Evolutionary conservation across 2,797 vertebrate species (phyloP).

Genomic region (Spinus pinus): DNA sequence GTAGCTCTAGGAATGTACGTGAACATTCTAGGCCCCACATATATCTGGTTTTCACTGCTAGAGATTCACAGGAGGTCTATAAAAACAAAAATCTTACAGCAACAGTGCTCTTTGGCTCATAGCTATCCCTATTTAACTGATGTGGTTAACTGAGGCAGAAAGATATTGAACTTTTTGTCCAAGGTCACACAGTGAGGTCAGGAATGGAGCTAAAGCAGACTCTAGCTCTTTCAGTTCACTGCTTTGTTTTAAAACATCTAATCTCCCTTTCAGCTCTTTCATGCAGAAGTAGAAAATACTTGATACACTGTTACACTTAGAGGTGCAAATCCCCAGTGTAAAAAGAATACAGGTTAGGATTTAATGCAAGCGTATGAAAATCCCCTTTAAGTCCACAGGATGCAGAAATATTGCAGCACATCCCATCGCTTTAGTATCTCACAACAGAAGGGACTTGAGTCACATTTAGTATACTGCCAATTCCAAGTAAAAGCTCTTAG

Average conservation of each 20-base stretch:
- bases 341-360: background rate
- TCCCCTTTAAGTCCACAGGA: background rate
- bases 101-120: background rate
- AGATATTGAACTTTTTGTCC: slow-evolving; percentile 46
- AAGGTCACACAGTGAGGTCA: slow-evolving; percentile 45
- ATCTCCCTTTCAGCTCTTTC: background rate
- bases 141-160: slow-evolving; percentile 44
- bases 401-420: background rate
- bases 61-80: background rate
- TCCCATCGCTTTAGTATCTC: background rate
- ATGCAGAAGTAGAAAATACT: background rate
- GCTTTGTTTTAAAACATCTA: background rate
- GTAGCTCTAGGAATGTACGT: background rate
- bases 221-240: slow-evolving; percentile 8
- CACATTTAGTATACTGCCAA: background rate
- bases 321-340: background rate
- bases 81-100: slow-evolving; percentile 7
- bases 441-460: background rate
- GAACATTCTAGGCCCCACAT: background rate
- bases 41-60: background rate
- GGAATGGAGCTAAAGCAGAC: slow-evolving; percentile 20
- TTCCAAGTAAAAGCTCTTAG: background rate
- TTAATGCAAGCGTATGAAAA: background rate
- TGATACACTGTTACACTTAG: background rate
- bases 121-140: slow-evolving; percentile 11